phyloP scores from a whole-genome alignment of 2,888 invertebrate species.

The Rhabditoides inermis region DNA sequence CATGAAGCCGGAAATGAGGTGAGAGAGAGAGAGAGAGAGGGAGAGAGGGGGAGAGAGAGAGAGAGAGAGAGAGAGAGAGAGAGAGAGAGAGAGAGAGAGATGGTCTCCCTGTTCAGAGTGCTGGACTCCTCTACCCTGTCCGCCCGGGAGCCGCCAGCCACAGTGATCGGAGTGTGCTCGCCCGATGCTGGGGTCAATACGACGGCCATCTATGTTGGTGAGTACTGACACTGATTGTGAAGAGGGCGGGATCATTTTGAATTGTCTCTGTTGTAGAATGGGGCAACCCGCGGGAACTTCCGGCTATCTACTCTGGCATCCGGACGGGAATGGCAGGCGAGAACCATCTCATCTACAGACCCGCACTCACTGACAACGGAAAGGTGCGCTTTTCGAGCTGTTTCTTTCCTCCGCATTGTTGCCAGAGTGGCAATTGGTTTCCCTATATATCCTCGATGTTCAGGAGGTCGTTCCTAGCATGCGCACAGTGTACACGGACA shows the following conservation, averaged over 20 bases:
- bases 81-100: no score
- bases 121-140: constrained; percentile 23
- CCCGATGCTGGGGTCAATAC: constrained; percentile 95
- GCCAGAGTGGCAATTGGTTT: no score
- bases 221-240: constrained; percentile 17
- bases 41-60: no score
- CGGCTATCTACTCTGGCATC: constrained; percentile 90
- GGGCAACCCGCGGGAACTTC: constrained; percentile 84
- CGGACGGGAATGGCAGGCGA: constrained; percentile 95
- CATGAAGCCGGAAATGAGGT: constrained; percentile 44
- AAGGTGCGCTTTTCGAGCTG: no score
- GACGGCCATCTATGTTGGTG: constrained; percentile 82
- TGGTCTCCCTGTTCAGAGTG: no score
- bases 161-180: constrained; percentile 74
- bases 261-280: constrained; percentile 60
- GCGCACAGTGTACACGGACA: constrained; percentile 89
- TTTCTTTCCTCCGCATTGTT: no score
- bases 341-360: constrained; percentile 91
- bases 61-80: no score
- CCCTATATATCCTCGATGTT: no score
- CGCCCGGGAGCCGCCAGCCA: constrained; percentile 26
- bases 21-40: no score
- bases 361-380: constrained; percentile 83
- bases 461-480: constrained; percentile 82
- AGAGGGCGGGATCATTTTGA: not conserved